These are phyloP conservation scores for Ceyx cyanopectus DNA, from an alignment of 2,113 vertebrate genomes.

Conservation along the genomic window DNA sequence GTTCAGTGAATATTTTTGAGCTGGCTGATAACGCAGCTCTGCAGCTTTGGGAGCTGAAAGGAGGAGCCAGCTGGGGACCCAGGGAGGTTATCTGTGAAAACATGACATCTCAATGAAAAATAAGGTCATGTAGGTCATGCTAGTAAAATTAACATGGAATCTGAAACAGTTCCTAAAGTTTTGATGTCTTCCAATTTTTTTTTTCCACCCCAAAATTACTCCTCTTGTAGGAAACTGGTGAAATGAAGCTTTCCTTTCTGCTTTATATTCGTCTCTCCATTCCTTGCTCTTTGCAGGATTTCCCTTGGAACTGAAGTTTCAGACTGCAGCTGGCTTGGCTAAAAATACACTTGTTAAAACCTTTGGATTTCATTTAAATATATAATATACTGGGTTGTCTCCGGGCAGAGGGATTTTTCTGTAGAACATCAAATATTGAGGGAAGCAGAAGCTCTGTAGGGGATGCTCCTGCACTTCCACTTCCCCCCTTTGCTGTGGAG, in stretches of 20 bases:
- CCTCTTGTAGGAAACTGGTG: neutral
- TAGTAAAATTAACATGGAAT: neutral
- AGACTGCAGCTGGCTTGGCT: conserved; percentile 6
- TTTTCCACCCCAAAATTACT: neutral
- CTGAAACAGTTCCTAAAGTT: neutral
- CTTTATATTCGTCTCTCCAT: neutral
- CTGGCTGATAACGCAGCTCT: neutral
- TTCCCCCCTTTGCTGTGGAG: neutral
- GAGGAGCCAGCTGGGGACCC: neutral
- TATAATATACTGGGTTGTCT: neutral
- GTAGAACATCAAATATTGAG: neutral
- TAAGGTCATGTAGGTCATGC: neutral
- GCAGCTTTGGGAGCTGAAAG: neutral
- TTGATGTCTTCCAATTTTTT: neutral
- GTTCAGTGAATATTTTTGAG: neutral
- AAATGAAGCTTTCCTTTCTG: neutral
- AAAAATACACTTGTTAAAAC: neutral
- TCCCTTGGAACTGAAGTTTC: neutral
- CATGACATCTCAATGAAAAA: neutral
- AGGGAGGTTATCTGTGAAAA: neutral
- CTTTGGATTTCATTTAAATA: neutral
- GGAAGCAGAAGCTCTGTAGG: neutral
- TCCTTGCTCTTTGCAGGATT: neutral
- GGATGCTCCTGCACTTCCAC: neutral
- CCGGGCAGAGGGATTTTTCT: neutral